A percentile compares a stretch with the other conserved stretches of the same genome.
phyloP scores from a whole-genome alignment of 2,113 vertebrate genomes.

The Brienomyrus longianalis region DNA sequence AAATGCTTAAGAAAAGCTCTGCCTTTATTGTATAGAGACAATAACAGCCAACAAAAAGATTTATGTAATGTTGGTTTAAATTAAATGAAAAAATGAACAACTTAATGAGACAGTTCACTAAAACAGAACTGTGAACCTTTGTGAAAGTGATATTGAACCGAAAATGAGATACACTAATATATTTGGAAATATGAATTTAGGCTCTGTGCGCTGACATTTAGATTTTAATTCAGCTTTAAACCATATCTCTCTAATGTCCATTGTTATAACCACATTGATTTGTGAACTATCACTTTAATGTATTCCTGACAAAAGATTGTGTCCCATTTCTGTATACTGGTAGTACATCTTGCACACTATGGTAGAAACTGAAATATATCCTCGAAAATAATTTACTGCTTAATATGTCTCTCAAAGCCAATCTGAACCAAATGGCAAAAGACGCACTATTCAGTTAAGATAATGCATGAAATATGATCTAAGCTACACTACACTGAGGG shows the following conservation, averaged over 20 bases:
- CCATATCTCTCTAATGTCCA: slow-evolving; percentile 2
- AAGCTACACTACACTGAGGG: neutral
- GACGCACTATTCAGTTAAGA: neutral
- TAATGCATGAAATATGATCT: neutral
- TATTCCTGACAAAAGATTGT: slow-evolving; percentile 4
- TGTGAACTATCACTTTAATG: neutral
- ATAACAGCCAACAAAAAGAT: neutral
- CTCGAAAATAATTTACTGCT: neutral
- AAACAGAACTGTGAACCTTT: neutral
- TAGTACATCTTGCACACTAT: neutral
- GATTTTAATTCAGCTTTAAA: slow-evolving; percentile 2
- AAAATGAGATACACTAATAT: slow-evolving; percentile 10
- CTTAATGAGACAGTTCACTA: neutral
- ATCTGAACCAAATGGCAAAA: neutral
- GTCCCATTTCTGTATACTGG: neutral
- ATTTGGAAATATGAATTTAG: slow-evolving; percentile 13
- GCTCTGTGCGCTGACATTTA: slow-evolving; percentile 11
- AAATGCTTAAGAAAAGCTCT: neutral
- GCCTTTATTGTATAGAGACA: neutral
- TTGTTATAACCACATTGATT: slow-evolving; percentile 8
- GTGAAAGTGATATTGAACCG: neutral
- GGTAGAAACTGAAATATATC: too few species aligned
- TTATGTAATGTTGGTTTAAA: neutral
- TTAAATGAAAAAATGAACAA: slow-evolving; percentile 3
- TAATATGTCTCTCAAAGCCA: neutral